Evolutionary conservation across 2,113 vertebrate species (phyloP).

Genomic region (Ceyx cyanopectus): DNA sequence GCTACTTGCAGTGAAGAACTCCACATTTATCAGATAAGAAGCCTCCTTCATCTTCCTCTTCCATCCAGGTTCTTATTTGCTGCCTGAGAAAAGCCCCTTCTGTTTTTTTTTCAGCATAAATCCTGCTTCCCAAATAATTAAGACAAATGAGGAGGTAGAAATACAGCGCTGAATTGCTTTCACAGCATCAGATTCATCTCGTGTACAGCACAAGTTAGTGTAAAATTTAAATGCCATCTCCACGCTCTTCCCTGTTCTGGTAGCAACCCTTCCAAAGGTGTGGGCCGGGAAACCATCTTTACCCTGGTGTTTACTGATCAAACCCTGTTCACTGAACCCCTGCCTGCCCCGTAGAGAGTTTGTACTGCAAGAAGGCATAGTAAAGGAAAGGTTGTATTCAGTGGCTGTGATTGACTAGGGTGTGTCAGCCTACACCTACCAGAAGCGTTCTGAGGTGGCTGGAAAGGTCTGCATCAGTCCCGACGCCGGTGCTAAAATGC

Average conservation of each 20-base stretch:
- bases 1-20: constrained; percentile 75
- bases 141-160: constrained; percentile 87
- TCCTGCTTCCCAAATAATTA: constrained; percentile 82
- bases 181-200: constrained; percentile 81
- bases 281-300: constrained; percentile 55
- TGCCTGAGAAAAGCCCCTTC: constrained; percentile 78
- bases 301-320: constrained; percentile 56
- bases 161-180: constrained; percentile 83
- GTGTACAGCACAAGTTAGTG: constrained; percentile 76
- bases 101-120: constrained; percentile 75
- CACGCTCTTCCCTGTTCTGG: constrained; percentile 67
- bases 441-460: constrained; percentile 73
- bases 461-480: constrained; percentile 73
- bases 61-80: constrained; percentile 77
- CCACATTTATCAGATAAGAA: constrained; percentile 77
- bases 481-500: constrained; percentile 76
- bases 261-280: constrained; percentile 46
- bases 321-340: constrained; percentile 36
- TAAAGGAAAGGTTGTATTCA: constrained; percentile 58
- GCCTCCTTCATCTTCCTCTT: constrained; percentile 64
- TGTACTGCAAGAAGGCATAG: constrained; percentile 75
- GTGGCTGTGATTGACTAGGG: constrained; percentile 70
- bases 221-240: constrained; percentile 70
- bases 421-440: constrained; percentile 72
- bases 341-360: constrained; percentile 66